These are phyloP conservation scores for Eudemis profundana DNA, from an alignment of 2,888 invertebrate species.

Conservation along the genomic window DNA sequence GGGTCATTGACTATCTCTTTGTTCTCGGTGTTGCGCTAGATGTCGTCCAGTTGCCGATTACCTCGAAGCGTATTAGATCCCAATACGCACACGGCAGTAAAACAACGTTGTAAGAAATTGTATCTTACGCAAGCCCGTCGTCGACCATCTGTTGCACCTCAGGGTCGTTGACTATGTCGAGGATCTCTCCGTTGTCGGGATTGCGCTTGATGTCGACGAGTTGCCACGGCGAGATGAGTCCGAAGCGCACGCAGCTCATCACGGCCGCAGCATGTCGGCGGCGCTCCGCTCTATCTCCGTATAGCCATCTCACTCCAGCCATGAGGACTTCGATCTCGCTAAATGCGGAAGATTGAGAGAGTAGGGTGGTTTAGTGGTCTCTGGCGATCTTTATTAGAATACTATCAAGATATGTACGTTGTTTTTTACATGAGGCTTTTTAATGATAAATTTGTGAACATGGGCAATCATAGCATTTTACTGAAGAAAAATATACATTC, in stretches of 20 bases:
- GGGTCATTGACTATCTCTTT: too few relatives aligned
- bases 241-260: constrained; percentile 90
- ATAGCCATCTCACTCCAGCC: constrained; percentile 92
- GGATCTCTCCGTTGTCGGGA: constrained; percentile 89
- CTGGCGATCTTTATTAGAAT: too few relatives aligned
- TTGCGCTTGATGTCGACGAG: constrained; percentile 91
- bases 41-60: too few relatives aligned
- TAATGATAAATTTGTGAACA: too few relatives aligned
- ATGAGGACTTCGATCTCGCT: constrained; percentile 91
- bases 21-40: too few relatives aligned
- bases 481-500: too few relatives aligned
- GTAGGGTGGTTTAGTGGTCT: neutral
- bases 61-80: too few relatives aligned
- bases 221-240: constrained; percentile 92
- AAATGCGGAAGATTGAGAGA: constrained; percentile 18
- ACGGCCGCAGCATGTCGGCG: constrained; percentile 85
- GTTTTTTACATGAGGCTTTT: too few relatives aligned
- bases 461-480: too few relatives aligned
- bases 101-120: neutral
- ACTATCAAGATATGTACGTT: too few relatives aligned
- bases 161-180: constrained; percentile 87
- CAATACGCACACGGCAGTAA: neutral
- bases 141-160: constrained; percentile 92
- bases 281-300: constrained; percentile 88
- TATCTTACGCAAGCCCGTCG: constrained; percentile 90